phyloP scores from a whole-genome alignment of 2,888 invertebrate species.

The Cryptus viduatorius region DNA sequence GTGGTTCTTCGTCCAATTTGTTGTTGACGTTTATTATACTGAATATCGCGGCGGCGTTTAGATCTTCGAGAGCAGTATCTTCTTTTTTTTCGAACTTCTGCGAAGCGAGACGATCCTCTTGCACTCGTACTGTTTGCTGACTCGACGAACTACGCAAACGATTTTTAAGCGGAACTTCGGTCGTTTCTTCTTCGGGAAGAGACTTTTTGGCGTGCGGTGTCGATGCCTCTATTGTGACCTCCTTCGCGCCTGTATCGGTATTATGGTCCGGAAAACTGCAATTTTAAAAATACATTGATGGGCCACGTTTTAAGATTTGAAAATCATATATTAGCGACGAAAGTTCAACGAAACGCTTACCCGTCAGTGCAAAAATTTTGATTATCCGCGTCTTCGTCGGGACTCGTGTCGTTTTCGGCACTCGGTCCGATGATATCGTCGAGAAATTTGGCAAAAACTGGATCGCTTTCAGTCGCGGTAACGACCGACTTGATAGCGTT shows the following conservation, averaged over 20 bases:
- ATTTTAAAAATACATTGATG: background rate
- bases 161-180: slow-evolving; percentile 79
- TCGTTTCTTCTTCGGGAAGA: slow-evolving; percentile 43
- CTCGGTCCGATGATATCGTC: slow-evolving; percentile 84
- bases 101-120: background rate
- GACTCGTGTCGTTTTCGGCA: slow-evolving; percentile 76
- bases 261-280: slow-evolving; percentile 30
- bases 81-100: slow-evolving; percentile 16
- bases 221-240: slow-evolving; percentile 42
- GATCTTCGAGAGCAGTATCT: slow-evolving; percentile 78
- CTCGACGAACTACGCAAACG: slow-evolving; percentile 79
- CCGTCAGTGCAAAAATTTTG: slow-evolving; percentile 22
- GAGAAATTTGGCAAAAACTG: slow-evolving; percentile 85
- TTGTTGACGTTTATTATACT: slow-evolving; percentile 82
- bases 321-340: background rate
- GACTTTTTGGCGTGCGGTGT: slow-evolving; percentile 49
- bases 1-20: slow-evolving; percentile 49
- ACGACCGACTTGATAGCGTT: slow-evolving; percentile 86
- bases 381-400: slow-evolving; percentile 77
- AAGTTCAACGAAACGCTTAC: slow-evolving; percentile 33
- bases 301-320: background rate
- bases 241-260: slow-evolving; percentile 40
- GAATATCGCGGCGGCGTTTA: slow-evolving; percentile 82
- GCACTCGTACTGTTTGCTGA: slow-evolving; percentile 69
- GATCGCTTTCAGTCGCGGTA: slow-evolving; percentile 86